A percentile compares a stretch with the other conserved stretches of the same genome.
These are phyloP conservation scores for Holacanthella duospinosa DNA, from an alignment of 2,888 invertebrate genomes.

Conservation along the genomic window DNA sequence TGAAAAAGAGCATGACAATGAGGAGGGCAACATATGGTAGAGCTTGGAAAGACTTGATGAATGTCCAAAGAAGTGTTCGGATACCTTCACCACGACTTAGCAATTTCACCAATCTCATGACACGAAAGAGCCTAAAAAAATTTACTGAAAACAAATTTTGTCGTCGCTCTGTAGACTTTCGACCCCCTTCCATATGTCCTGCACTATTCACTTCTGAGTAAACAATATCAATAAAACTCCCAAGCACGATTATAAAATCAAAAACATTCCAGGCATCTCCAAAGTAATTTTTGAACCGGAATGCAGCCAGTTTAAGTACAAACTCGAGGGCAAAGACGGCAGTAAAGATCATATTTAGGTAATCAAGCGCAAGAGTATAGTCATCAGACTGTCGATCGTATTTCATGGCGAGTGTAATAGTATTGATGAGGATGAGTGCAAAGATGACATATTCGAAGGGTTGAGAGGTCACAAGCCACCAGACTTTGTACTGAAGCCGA, in stretches of 20 bases:
- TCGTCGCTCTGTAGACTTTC: not conserved
- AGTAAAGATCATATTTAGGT: constrained; percentile 52
- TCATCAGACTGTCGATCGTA: constrained; percentile 44
- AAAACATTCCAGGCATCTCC: constrained; percentile 48
- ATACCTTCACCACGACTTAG: constrained; percentile 53
- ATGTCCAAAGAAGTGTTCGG: constrained; percentile 54
- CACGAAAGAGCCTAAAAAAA: constrained; percentile 54
- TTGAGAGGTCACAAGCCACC: constrained; percentile 54
- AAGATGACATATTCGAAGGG: constrained; percentile 54
- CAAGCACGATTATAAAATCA: constrained; percentile 47
- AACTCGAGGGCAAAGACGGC: constrained; percentile 52
- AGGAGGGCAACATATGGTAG: constrained; percentile 54
- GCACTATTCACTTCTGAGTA: constrained; percentile 44
- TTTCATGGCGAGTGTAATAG: constrained; percentile 51
- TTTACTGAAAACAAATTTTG: constrained; percentile 41
- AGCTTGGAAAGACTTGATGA: constrained; percentile 54
- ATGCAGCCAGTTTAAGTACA: constrained; percentile 50
- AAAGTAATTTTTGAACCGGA: constrained; percentile 49
- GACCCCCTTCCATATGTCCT: constrained; percentile 1
- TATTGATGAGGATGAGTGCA: constrained; percentile 51
- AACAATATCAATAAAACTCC: constrained; percentile 47
- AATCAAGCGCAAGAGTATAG: constrained; percentile 47
- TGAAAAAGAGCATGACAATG: constrained; percentile 46
- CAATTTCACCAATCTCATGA: constrained; percentile 52
- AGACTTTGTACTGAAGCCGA: constrained; percentile 48